Base-by-base conservation (phyloP, 2,888 invertebrate genomes). In the Lithophane socia region DNA sequence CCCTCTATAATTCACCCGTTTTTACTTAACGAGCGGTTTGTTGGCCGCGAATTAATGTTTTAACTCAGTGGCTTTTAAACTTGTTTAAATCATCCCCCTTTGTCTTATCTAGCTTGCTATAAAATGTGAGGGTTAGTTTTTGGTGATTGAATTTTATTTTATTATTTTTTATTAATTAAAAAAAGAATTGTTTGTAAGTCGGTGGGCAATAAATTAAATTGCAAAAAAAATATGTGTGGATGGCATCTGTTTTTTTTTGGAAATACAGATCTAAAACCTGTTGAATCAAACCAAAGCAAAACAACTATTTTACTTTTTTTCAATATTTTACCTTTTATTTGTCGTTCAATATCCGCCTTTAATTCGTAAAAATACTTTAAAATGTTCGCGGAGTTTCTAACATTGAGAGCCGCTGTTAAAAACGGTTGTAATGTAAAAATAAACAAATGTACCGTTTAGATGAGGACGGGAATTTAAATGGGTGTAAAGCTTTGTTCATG, bases 21-120 rank as follows among this genome's bases (percentile, higher is more conserved):
- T 91, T 91, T 91, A 90, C 93, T 91, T 92, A 92, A 93, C 93
- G 92, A 91, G 92, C 92, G 90, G 90, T 92, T 92, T 91, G 92
- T 89, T 91, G 87, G 90, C 91, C 89, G 87, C 90, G 90, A 93
- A 93, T 94, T 92, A 92, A 91, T 92, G 90, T 90, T 89, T 86
- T 83, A 88, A 86, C 87, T 88, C 87, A 86, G 85, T 87, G 88
- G 88, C 87, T 88, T 87, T 87, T 85, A 87, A 87, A 87, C 83
- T 88, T 86, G 87, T 83, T 86, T 87, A 87, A 87, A 87, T 87
- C 87, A 87, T 88, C 85, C 77, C 86, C 77, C 80, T 65, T 64
- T 80, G 75, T 87, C 87, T 87, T 87, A 87, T 88, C 87, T 83
- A 61, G 72, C 60, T 63, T 63, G 67, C 44, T 58, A 65, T 75